Evolutionary conservation across 2,113 vertebrate species (phyloP).

Genomic region (Sigmodon hispidus): DNA sequence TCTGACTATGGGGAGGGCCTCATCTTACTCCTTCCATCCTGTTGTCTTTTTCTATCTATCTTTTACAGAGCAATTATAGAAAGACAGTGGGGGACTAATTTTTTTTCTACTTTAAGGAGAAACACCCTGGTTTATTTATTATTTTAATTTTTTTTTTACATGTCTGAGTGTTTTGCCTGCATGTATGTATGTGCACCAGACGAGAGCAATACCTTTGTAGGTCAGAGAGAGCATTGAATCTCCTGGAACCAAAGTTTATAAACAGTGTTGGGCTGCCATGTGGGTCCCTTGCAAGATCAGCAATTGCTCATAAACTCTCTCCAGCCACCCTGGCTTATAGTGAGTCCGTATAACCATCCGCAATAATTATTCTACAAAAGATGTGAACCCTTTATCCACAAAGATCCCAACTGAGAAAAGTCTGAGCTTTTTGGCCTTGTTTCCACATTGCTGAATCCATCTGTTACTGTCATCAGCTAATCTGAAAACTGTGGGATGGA

Average conservation of each 20-base stretch:
- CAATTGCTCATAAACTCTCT: not conserved
- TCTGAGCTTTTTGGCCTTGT: not conserved
- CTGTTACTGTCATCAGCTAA: conserved; percentile 26
- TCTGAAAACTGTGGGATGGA: conserved; percentile 47
- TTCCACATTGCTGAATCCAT: conserved; percentile 31
- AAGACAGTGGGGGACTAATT: not conserved
- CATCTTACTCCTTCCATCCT: not conserved
- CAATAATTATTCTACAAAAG: not conserved
- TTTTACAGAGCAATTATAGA: conserved; percentile 23
- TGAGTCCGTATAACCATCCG: not conserved
- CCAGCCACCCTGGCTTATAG: not conserved
- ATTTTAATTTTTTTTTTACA: not conserved
- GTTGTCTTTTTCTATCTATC: not conserved
- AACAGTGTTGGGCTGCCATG: not conserved
- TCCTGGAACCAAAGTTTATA: not conserved
- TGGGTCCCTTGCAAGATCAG: too few relatives aligned
- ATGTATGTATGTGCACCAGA: not conserved
- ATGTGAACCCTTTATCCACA: not conserved
- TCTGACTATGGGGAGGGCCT: not conserved
- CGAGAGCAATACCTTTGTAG: not conserved
- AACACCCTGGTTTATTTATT: not conserved
- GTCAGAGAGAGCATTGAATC: not conserved
- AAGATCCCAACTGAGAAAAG: not conserved
- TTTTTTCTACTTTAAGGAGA: not conserved
- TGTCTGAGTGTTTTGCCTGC: not conserved